Evolutionary conservation across 1,140 invertebrate genomes (phyloP).

Genomic region (Drosophila nikananu): DNA sequence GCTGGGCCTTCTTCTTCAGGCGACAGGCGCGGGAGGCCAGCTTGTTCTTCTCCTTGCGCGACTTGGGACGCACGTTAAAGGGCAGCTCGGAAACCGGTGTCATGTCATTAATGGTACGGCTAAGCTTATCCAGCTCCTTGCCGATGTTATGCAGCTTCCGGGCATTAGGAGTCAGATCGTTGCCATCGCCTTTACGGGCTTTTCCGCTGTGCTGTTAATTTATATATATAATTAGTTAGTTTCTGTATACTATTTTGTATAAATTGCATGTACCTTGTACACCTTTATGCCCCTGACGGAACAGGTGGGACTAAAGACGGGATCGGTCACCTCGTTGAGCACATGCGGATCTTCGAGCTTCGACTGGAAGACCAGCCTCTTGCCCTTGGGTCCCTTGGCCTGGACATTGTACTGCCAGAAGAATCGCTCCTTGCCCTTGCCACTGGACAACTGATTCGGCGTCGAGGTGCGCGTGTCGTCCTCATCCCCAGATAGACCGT

Average conservation of each 20-base stretch:
- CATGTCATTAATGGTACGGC: slow-evolving; percentile 97
- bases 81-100: slow-evolving; percentile 97
- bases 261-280: slow-evolving; percentile 63
- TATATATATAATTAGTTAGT: too few species aligned
- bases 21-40: slow-evolving; percentile 97
- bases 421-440: slow-evolving; percentile 92
- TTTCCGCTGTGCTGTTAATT: slow-evolving; percentile 90
- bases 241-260: neutral
- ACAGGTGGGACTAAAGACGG: slow-evolving; percentile 96
- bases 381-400: slow-evolving; percentile 98
- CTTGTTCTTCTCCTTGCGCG: slow-evolving; percentile 99
- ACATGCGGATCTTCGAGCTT: slow-evolving; percentile 97
- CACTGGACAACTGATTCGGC: slow-evolving; percentile 85
- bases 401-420: slow-evolving; percentile 99
- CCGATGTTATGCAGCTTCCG: slow-evolving; percentile 96
- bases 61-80: slow-evolving; percentile 94
- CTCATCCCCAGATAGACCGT: slow-evolving; percentile 91
- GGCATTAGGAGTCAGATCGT: slow-evolving; percentile 98
- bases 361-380: slow-evolving; percentile 92
- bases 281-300: slow-evolving; percentile 96
- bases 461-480: slow-evolving; percentile 87
- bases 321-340: slow-evolving; percentile 95
- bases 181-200: slow-evolving; percentile 98
- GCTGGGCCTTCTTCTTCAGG: slow-evolving; percentile 97
- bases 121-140: slow-evolving; percentile 95